Base-by-base conservation (phyloP, 2,888 invertebrate species). In the Pandemis heparana region DNA sequence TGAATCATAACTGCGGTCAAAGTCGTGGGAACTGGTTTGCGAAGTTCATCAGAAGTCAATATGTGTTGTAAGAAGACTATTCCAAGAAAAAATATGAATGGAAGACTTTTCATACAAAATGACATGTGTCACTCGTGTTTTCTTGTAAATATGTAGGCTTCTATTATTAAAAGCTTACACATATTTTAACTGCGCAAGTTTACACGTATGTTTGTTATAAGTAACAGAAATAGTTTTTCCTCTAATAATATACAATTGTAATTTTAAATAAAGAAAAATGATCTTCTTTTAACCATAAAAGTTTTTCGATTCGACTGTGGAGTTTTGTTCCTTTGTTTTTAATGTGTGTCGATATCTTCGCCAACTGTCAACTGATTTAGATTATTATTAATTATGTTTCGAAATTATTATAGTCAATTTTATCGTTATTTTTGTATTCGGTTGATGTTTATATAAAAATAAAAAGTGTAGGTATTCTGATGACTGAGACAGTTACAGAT, bases 61-160 rank as follows among this genome's bases (percentile, higher is more conserved):
- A 75, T 74, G 65, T 69, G 60, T 79, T 79, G 72, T 70, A 10
- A 72, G 78, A 76, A 77, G 70, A 75, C 12, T 48, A 66, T 71
- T 69, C 75, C 43, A 3, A 67, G 76, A 77, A 78, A 73, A 67
- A 56, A 64, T 68, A 70, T 77, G 78, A 77, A 72, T 79, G 77
- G 69, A 43, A 71, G 72, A 62, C 59, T 64, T 74, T 75, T 61
- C 39, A n/a, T 23, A 51, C 1, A 71, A 41, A 51, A 46, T 23
- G 9, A 32, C 23, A 32, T 63, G 56, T 73, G 59, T 69, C 73
- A 72, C n/a, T 2, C n/a, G 7, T 41, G 5, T 16, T 43, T n/a
- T 67, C 18, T 71, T 38, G 53, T 10, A 48, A 23, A 32, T 51
- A 48, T 16, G 12, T 48, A 23, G 18, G 23, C 10, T 14, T 0